phyloP scores from a whole-genome alignment of 2,797 vertebrate species.

The Pipistrellus kuhlii region DNA sequence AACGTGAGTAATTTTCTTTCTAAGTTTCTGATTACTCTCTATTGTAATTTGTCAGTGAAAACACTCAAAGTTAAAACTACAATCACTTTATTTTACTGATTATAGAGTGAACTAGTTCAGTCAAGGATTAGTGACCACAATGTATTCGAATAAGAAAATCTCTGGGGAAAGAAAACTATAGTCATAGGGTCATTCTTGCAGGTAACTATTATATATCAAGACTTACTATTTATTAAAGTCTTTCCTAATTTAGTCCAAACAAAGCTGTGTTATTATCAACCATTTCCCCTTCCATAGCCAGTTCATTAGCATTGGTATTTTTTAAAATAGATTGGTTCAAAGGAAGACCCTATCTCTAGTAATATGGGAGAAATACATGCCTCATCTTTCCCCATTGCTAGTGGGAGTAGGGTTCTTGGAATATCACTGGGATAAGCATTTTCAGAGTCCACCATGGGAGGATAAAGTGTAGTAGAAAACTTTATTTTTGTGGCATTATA shows the following conservation, averaged over 20 bases:
- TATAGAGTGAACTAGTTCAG: neutral
- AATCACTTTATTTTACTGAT: neutral
- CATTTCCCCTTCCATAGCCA: neutral
- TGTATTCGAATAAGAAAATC: neutral
- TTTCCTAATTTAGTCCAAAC: neutral
- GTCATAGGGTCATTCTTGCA: neutral
- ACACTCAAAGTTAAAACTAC: conserved; percentile 17
- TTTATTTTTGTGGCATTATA: neutral
- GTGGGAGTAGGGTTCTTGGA: neutral
- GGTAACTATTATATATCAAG: neutral
- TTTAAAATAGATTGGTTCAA: neutral
- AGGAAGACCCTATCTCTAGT: neutral
- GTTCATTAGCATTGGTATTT: neutral
- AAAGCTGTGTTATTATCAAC: neutral
- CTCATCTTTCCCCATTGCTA: neutral
- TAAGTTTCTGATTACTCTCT: conserved; percentile 9
- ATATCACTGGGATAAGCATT: neutral
- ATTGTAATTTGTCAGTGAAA: conserved; percentile 43
- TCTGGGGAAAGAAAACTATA: neutral
- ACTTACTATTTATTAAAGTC: neutral
- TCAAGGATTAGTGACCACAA: neutral
- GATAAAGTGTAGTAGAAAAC: neutral
- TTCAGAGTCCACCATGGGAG: neutral
- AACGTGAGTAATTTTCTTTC: conserved; percentile 1
- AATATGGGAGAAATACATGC: neutral